These are phyloP conservation scores for Gymnocheta viridis DNA, from an alignment of 2,888 invertebrate species.

Conservation along the genomic window DNA sequence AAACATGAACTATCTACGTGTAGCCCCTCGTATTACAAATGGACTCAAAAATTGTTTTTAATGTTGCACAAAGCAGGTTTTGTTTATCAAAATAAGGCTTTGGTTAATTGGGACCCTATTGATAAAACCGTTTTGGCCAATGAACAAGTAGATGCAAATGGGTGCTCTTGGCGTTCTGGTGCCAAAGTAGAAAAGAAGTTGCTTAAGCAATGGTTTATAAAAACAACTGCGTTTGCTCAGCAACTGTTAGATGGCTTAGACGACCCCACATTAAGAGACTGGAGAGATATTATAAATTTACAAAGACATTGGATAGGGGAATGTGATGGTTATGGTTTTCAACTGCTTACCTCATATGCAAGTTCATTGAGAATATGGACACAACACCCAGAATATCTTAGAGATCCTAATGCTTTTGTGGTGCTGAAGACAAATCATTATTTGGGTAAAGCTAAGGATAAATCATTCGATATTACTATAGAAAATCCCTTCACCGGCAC, in stretches of 20 bases:
- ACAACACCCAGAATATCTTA: conserved; percentile 87
- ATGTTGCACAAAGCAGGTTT: conserved; percentile 92
- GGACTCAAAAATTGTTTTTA: conserved; percentile 98
- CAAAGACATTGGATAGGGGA: conserved; percentile 96
- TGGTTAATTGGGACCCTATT: conserved; percentile 99
- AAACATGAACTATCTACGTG: conserved; percentile 93
- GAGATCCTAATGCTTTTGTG: conserved; percentile 86
- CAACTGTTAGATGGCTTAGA: conserved; percentile 87
- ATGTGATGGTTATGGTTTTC: conserved; percentile 89
- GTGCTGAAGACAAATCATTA: conserved; percentile 85
- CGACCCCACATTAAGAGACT: conserved; percentile 87
- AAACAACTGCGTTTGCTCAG: conserved; percentile 92
- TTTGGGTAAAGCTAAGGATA: conserved; percentile 79
- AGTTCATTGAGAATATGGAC: conserved; percentile 85
- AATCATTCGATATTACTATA: conserved; percentile 82
- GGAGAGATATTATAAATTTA: conserved; percentile 92
- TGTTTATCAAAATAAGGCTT: conserved; percentile 92
- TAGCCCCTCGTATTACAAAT: conserved; percentile 93
- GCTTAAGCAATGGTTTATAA: conserved; percentile 97
- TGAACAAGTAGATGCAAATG: conserved; percentile 97
- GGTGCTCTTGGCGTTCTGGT: conserved; percentile 97
- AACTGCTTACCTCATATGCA: conserved; percentile 83
- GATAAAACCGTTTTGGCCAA: conserved; percentile 98
- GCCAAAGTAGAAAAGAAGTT: conserved; percentile 94
- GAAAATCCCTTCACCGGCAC: conserved; percentile 88